phyloP scores from a whole-genome alignment of 2,797 vertebrate species.

The Crypturellus tataupa region DNA sequence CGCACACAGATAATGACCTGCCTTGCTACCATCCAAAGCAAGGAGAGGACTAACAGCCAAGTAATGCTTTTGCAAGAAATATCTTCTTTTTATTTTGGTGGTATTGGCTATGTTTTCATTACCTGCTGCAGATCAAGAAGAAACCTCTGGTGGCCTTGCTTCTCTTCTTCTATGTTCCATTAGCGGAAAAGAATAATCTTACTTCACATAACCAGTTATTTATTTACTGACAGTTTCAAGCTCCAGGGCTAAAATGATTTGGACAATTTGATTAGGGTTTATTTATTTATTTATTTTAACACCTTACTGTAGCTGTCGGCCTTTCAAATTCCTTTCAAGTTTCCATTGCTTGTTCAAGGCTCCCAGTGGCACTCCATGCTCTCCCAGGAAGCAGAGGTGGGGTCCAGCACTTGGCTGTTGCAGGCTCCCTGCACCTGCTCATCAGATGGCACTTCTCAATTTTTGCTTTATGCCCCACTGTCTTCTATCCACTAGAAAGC shows the following conservation, averaged over 20 bases:
- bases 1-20: neutral
- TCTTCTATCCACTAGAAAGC: neutral
- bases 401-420: neutral
- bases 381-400: neutral
- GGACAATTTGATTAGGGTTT: neutral
- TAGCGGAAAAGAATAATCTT: conserved; percentile 31
- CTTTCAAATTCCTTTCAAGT: neutral
- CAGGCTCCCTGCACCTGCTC: neutral
- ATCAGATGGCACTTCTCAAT: neutral
- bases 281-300: neutral
- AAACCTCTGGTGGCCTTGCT: neutral
- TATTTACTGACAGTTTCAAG: conserved; percentile 51
- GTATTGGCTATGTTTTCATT: conserved; percentile 24
- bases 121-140: conserved; percentile 21
- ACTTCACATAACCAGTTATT: conserved; percentile 33
- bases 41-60: conserved; percentile 6
- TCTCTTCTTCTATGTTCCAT: neutral
- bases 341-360: neutral
- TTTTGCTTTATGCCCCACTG: neutral
- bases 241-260: neutral
- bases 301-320: neutral
- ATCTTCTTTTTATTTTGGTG: neutral
- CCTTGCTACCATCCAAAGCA: neutral
- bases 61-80: neutral
- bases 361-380: neutral